Evolutionary conservation across 2,113 vertebrate species (phyloP).

Genomic region (Oenanthe oenanthe): DNA sequence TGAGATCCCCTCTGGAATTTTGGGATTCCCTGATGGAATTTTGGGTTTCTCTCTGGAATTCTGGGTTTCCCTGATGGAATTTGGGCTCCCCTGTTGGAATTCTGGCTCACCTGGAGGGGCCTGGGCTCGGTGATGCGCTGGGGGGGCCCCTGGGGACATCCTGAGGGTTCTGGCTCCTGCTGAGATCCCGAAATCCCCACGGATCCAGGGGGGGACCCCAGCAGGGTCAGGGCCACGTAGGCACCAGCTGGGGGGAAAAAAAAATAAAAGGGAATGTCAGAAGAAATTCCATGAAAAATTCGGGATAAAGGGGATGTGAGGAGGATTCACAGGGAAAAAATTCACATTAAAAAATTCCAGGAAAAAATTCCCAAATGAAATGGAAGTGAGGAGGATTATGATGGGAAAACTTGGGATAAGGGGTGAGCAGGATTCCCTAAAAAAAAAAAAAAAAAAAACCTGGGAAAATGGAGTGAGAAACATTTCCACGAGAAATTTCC

Average conservation of each 20-base stretch:
- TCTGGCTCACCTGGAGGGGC: neutral
- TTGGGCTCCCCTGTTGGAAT: neutral
- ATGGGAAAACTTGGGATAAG: neutral
- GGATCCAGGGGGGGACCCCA: constrained; percentile 78
- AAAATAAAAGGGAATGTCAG: neutral
- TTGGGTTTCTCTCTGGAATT: too few species aligned
- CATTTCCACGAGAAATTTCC: too few species aligned
- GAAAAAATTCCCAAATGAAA: too few species aligned
- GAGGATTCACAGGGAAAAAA: neutral
- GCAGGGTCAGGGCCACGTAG: constrained; percentile 89
- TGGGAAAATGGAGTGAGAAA: neutral
- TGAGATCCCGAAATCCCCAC: fast-evolving
- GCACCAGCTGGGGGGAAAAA: constrained; percentile 78
- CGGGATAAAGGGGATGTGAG: too few species aligned
- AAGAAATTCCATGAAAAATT: fast-evolving
- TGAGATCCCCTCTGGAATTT: neutral
- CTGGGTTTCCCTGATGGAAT: too few species aligned
- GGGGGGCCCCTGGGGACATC: neutral
- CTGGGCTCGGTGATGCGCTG: neutral
- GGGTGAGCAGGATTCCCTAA: neutral
- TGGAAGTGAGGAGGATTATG: fast-evolving
- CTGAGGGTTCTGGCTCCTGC: neutral
- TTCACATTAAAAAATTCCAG: fast-evolving
- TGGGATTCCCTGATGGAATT: neutral
- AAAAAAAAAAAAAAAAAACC: neutral